Evolutionary conservation across 1,140 invertebrate genomes (phyloP).

Genomic region (Saxidomus purpurata): DNA sequence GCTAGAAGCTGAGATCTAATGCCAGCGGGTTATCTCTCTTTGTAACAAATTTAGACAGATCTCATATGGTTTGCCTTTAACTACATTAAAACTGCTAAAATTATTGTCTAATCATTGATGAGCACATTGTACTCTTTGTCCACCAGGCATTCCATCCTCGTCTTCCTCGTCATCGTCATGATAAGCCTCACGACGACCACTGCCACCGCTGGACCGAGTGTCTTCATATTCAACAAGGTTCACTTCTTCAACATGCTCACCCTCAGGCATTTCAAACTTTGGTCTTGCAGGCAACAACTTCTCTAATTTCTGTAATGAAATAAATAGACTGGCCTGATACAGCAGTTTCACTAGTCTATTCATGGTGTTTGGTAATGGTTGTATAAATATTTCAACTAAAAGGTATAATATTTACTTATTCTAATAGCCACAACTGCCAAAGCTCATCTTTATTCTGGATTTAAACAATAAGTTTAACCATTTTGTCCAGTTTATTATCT

Average conservation of each 20-base stretch:
- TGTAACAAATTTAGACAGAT: not conserved
- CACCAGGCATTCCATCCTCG: constrained; percentile 87
- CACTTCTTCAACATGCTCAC: constrained; percentile 94
- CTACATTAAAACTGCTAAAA: constrained; percentile 41
- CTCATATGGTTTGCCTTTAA: not conserved
- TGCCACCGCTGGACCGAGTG: constrained; percentile 87
- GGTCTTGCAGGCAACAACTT: constrained; percentile 90
- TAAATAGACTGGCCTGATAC: not conserved
- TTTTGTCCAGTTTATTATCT: too few species aligned
- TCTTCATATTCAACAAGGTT: constrained; percentile 92
- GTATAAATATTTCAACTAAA: too few species aligned
- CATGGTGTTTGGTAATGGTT: not conserved
- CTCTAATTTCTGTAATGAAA: constrained; percentile 89
- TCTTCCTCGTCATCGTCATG: constrained; percentile 86
- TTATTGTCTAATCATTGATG: constrained; percentile 89
- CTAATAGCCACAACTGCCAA: too few species aligned
- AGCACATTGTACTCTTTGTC: constrained; percentile 93
- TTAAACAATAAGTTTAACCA: too few species aligned
- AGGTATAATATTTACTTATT: too few species aligned
- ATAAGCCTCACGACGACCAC: constrained; percentile 92
- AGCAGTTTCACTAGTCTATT: not conserved
- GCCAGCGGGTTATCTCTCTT: not conserved
- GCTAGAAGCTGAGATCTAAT: too few species aligned
- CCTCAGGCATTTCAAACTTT: constrained; percentile 90
- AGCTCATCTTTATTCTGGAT: too few species aligned